phyloP scores from a whole-genome alignment of 2,113 vertebrate species.

The Sinocyclocheilus anshuiensis region DNA sequence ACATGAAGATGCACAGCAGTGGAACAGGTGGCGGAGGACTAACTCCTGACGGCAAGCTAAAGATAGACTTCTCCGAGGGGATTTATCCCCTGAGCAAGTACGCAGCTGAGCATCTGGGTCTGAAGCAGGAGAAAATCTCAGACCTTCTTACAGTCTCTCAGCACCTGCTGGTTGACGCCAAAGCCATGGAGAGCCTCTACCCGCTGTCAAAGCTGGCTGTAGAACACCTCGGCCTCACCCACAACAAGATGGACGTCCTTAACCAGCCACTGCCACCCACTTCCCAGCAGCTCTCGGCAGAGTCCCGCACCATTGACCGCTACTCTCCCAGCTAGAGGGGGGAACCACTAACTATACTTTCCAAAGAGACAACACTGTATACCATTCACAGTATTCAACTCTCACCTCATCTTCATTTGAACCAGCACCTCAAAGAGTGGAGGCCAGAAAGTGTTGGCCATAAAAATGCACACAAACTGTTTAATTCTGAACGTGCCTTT shows the following conservation, averaged over 20 bases:
- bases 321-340: conserved; percentile 88
- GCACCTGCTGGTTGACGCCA: conserved; percentile 90
- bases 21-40: conserved; percentile 74
- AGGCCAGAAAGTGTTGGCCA: conserved; percentile 64
- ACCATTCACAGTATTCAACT: conserved; percentile 73
- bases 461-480: conserved; percentile 64
- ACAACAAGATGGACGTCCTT: conserved; percentile 91
- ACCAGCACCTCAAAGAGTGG: conserved; percentile 72
- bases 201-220: conserved; percentile 92
- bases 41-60: conserved; percentile 84
- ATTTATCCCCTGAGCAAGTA: conserved; percentile 94
- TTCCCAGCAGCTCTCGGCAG: conserved; percentile 76
- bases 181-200: conserved; percentile 92
- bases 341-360: conserved; percentile 14
- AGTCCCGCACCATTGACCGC: conserved; percentile 87
- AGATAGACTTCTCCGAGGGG: conserved; percentile 90
- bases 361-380: conserved; percentile 63
- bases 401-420: conserved; percentile 74
- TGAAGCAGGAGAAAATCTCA: conserved; percentile 92
- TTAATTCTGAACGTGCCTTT: conserved; percentile 74
- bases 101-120: conserved; percentile 89
- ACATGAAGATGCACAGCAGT: conserved; percentile 98
- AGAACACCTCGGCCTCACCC: conserved; percentile 88
- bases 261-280: conserved; percentile 77
- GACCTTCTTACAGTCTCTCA: conserved; percentile 88